A percentile compares a stretch with the other conserved stretches of the same genome.
These are phyloP conservation scores for Xestia c-nigrum DNA, from an alignment of 2,888 invertebrate species.

Conservation along the genomic window DNA sequence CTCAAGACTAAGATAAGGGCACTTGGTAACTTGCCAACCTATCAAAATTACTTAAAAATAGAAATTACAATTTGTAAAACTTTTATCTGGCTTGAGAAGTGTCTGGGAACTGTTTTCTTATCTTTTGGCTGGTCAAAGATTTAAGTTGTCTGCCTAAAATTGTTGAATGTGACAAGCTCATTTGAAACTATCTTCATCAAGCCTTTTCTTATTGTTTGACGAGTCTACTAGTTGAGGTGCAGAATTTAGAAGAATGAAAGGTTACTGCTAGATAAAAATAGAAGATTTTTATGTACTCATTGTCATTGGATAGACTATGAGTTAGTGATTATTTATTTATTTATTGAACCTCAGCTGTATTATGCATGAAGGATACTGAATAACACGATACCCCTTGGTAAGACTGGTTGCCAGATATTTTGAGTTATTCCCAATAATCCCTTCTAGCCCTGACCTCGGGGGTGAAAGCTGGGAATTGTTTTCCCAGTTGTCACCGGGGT, in stretches of 20 bases:
- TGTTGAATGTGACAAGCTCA: neutral
- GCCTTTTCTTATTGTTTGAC: neutral
- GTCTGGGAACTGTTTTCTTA: conserved; percentile 3
- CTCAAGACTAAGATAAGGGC: conserved; percentile 26
- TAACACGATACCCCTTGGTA: too few relatives aligned
- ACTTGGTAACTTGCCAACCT: conserved; percentile 25
- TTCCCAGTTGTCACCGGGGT: too few relatives aligned
- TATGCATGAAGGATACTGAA: too few relatives aligned
- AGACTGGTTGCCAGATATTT: too few relatives aligned
- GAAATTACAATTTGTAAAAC: conserved; percentile 15
- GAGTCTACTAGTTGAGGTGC: neutral
- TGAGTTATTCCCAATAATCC: too few relatives aligned
- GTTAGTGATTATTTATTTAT: neutral
- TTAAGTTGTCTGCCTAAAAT: neutral
- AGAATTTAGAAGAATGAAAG: neutral
- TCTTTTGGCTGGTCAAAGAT: conserved; percentile 2
- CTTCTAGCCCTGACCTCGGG: too few relatives aligned
- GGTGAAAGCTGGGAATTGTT: too few relatives aligned
- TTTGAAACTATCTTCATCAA: neutral
- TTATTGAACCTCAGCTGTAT: neutral
- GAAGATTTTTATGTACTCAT: neutral
- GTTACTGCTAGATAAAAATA: neutral
- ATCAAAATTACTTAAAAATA: conserved; percentile 30
- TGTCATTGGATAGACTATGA: neutral
- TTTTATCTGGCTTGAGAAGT: conserved; percentile 14